Percentiles rank a stretch among this genome's conserved stretches.
Conservation (phyloP, 2,888 invertebrate species). For the Tanaodytes sp. region DNA sequence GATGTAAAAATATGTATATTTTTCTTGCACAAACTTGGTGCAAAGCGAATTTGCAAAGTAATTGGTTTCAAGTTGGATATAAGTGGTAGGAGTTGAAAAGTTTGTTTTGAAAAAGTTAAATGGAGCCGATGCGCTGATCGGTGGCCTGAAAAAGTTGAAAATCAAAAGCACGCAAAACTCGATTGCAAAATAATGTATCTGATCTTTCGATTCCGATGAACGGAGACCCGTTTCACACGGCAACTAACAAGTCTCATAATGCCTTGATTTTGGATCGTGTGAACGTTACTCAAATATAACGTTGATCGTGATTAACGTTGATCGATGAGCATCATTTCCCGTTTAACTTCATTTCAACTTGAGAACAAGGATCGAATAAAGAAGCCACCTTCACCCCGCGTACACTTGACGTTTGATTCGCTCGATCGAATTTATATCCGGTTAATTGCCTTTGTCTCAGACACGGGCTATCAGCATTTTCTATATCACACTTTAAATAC, state of each 20-base stretch:
- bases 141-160: slow-evolving; percentile 25
- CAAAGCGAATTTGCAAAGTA: too few relatives aligned
- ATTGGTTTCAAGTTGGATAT: too few relatives aligned
- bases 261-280: slow-evolving; percentile 50
- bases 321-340: slow-evolving; percentile 56
- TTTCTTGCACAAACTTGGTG: too few relatives aligned
- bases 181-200: slow-evolving; percentile 40
- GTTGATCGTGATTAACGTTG: slow-evolving; percentile 53
- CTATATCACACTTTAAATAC: slow-evolving; percentile 40
- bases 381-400: slow-evolving; percentile 33
- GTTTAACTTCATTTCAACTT: slow-evolving; percentile 51
- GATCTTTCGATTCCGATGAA: slow-evolving; percentile 39
- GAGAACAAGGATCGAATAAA: slow-evolving; percentile 50
- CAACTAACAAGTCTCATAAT: slow-evolving; percentile 43
- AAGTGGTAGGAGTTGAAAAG: too few relatives aligned
- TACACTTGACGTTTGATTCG: slow-evolving; percentile 41
- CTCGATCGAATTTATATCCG: slow-evolving; percentile 50
- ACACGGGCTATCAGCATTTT: slow-evolving; percentile 47
- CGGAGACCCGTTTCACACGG: slow-evolving; percentile 49
- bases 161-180: slow-evolving; percentile 36
- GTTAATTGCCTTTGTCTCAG: slow-evolving; percentile 54
- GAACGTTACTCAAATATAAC: slow-evolving; percentile 50
- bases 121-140: background rate
- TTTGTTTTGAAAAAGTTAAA: too few relatives aligned
- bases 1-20: too few relatives aligned